Evolutionary conservation across 2,888 invertebrate genomes (phyloP).

Genomic region (Pammene aurita): DNA sequence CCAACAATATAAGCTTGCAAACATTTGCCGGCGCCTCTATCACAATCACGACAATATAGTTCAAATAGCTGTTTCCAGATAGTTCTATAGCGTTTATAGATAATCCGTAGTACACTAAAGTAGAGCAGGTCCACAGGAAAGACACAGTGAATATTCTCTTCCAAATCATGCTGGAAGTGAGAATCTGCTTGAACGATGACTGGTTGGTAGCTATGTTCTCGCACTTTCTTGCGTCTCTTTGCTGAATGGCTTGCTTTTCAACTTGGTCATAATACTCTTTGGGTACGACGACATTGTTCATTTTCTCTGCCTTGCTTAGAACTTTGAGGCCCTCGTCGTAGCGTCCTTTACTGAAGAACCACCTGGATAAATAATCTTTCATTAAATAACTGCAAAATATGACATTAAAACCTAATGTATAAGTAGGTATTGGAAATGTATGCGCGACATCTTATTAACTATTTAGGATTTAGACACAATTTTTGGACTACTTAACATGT

Average conservation of each 20-base stretch:
- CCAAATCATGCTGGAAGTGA: slow-evolving; percentile 80
- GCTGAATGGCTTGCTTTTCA: slow-evolving; percentile 72
- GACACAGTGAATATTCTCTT: slow-evolving; percentile 86
- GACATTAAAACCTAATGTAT: too few relatives aligned
- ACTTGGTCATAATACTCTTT: slow-evolving; percentile 76
- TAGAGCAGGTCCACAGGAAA: slow-evolving; percentile 90
- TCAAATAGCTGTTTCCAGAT: slow-evolving; percentile 89
- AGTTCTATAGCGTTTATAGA: slow-evolving; percentile 90
- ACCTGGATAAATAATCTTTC: slow-evolving; percentile 50
- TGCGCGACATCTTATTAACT: too few relatives aligned
- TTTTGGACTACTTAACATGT: too few relatives aligned
- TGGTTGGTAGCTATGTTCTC: slow-evolving; percentile 65
- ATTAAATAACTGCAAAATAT: too few relatives aligned
- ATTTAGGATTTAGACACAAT: too few relatives aligned
- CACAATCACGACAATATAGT: slow-evolving; percentile 86
- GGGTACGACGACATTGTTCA: slow-evolving; percentile 82
- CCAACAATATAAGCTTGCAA: slow-evolving; percentile 85
- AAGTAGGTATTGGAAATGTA: too few relatives aligned
- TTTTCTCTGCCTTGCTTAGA: slow-evolving; percentile 84
- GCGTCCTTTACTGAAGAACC: slow-evolving; percentile 85
- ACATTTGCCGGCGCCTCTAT: slow-evolving; percentile 91
- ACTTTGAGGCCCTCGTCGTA: slow-evolving; percentile 86
- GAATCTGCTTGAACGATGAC: slow-evolving; percentile 69
- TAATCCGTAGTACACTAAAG: slow-evolving; percentile 91
- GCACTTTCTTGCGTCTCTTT: slow-evolving; percentile 70